These are phyloP conservation scores for Drosophila koepferae DNA, from an alignment of 2,888 invertebrate genomes.

Conservation along the genomic window DNA sequence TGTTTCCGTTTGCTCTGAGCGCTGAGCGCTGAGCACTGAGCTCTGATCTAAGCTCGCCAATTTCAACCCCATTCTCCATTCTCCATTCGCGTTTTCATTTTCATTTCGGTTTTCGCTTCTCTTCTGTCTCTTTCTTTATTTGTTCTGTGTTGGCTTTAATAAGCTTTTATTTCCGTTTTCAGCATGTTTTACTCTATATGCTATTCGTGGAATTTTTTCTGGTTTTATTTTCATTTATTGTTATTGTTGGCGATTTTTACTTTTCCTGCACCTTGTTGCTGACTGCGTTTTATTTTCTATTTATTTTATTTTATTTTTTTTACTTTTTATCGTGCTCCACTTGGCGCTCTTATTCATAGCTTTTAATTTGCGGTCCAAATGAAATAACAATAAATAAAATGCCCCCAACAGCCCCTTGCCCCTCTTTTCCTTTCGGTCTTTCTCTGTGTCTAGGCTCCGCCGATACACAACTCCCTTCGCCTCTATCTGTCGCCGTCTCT, in stretches of 20 bases:
- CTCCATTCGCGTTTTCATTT: conserved; percentile 5
- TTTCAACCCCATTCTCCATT: conserved; percentile 6
- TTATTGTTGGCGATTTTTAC: conserved; percentile 49
- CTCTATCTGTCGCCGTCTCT: conserved; percentile 1
- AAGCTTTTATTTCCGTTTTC: conserved; percentile 77
- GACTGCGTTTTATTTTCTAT: conserved; percentile 5
- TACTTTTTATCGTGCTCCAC: conserved; percentile 46
- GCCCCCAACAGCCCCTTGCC: conserved; percentile 48
- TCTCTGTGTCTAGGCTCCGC: neutral
- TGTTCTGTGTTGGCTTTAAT: conserved; percentile 67
- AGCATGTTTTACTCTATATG: conserved; percentile 60
- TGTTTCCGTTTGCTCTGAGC: conserved; percentile 49
- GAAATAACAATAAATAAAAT: conserved; percentile 80
- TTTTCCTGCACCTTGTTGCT: conserved; percentile 49
- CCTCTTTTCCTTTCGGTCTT: neutral
- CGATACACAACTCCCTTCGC: neutral
- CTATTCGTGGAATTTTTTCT: conserved; percentile 23
- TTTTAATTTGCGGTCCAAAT: conserved; percentile 80
- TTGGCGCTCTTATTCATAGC: conserved; percentile 76
- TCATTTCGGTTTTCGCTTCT: conserved; percentile 5
- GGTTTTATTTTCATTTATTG: conserved; percentile 28
- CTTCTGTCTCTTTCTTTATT: neutral
- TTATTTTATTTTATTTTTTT: conserved; percentile 27
- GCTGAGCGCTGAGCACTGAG: conserved; percentile 49
- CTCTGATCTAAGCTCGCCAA: conserved; percentile 33